These are phyloP conservation scores for Mythimna impura DNA, from an alignment of 2,888 invertebrate genomes.

Conservation along the genomic window DNA sequence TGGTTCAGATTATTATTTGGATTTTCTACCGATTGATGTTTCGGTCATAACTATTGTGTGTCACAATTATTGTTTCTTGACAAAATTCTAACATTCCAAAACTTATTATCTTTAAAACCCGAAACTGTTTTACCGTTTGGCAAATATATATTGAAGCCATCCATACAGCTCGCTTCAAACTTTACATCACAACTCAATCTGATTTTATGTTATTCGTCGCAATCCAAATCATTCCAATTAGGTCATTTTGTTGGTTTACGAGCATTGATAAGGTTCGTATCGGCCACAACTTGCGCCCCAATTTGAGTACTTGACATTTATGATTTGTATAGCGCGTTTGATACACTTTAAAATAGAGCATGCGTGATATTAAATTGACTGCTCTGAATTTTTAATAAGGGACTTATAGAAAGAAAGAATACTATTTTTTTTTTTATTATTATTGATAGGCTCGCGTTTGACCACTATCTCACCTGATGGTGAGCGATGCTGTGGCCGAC, in stretches of 20 bases:
- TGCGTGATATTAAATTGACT: constrained; percentile 6
- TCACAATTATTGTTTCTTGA: too few species aligned
- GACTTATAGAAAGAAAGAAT: too few species aligned
- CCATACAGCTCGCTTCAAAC: not conserved
- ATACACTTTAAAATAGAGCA: constrained; percentile 25
- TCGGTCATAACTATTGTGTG: too few species aligned
- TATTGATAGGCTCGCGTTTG: too few species aligned
- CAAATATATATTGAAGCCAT: not conserved
- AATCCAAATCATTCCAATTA: constrained; percentile 32
- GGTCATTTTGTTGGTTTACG: constrained; percentile 47
- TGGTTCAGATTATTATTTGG: too few species aligned
- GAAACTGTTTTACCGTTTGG: not conserved
- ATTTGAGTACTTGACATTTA: constrained; percentile 43
- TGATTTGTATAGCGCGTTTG: constrained; percentile 14
- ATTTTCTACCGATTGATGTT: too few species aligned
- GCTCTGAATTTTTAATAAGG: too few species aligned
- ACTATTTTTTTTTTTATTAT: too few species aligned
- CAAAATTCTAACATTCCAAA: too few species aligned
- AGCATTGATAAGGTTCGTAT: constrained; percentile 36
- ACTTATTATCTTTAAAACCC: not conserved
- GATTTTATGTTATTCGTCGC: constrained; percentile 10
- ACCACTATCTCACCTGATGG: too few species aligned
- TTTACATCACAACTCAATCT: constrained; percentile 28
- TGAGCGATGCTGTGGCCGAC: too few species aligned
- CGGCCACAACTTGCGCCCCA: constrained; percentile 21